phyloP scores from a whole-genome alignment of 2,888 invertebrate species.

The Punctoribates punctum region DNA sequence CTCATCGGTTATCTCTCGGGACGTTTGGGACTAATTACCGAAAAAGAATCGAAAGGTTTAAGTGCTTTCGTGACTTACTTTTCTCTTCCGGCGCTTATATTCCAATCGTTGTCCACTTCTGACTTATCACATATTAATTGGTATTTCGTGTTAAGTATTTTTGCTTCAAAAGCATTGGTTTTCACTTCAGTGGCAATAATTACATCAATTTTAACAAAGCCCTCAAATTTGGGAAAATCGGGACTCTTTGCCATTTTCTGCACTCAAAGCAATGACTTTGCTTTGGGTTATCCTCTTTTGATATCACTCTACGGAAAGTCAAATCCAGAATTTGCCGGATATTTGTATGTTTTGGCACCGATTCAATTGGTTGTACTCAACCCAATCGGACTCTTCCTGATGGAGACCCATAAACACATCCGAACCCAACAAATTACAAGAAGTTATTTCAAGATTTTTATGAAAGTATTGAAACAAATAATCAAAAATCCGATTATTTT shows the following conservation, averaged over 20 bases:
- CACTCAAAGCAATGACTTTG: constrained; percentile 96
- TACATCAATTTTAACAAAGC: constrained; percentile 68
- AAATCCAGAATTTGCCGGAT: constrained; percentile 84
- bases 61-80: constrained; percentile 90
- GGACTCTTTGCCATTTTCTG: constrained; percentile 91
- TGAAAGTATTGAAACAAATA: constrained; percentile 14
- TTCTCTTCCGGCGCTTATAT: constrained; percentile 85
- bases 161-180: constrained; percentile 77
- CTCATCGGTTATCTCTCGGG: constrained; percentile 67
- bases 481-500: constrained; percentile 74
- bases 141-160: constrained; percentile 79
- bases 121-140: constrained; percentile 80
- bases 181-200: constrained; percentile 74
- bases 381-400: constrained; percentile 80
- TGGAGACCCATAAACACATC: constrained; percentile 65
- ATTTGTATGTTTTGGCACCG: constrained; percentile 88
- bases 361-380: constrained; percentile 87
- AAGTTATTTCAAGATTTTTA: background rate
- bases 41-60: constrained; percentile 80
- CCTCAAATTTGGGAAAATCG: constrained; percentile 74
- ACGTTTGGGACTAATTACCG: constrained; percentile 72
- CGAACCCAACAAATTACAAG: background rate
- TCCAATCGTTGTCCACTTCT: constrained; percentile 78
- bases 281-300: constrained; percentile 87
- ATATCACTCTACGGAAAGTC: constrained; percentile 75